These are phyloP conservation scores for Diorhabda sublineata DNA, from an alignment of 1,140 invertebrate genomes.

Conservation along the genomic window DNA sequence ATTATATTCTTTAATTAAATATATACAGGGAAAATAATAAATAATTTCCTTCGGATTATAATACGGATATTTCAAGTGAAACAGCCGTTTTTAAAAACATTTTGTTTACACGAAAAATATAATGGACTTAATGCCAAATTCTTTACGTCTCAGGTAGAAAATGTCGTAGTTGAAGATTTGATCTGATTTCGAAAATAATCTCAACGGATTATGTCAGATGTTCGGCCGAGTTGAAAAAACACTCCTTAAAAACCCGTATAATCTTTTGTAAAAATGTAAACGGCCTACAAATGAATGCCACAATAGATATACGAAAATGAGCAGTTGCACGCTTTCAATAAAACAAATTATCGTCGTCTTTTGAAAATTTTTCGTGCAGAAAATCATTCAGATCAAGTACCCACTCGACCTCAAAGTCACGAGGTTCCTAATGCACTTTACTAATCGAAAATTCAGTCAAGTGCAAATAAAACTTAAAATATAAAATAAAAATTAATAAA, in stretches of 20 bases:
- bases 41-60: no score
- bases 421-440: not conserved
- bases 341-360: slow-evolving; percentile 4
- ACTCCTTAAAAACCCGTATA: slow-evolving; percentile 12
- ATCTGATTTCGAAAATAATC: slow-evolving; percentile 14
- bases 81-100: no score
- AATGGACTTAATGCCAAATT: not conserved
- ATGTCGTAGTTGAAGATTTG: not conserved
- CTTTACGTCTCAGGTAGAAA: not conserved
- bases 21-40: no score
- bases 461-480: no score
- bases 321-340: not conserved
- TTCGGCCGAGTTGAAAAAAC: slow-evolving; percentile 5
- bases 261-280: slow-evolving; percentile 14
- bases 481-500: no score
- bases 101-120: no score
- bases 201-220: slow-evolving; percentile 11
- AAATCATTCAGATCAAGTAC: not conserved
- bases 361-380: not conserved
- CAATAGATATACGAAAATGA: slow-evolving; percentile 10
- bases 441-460: no score
- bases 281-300: slow-evolving; percentile 8
- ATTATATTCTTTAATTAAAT: no score
- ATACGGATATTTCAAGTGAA: no score
- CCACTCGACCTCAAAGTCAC: not conserved